Conservation (phyloP, 1,140 invertebrate genomes). For the Dendrolimus punctatus region DNA sequence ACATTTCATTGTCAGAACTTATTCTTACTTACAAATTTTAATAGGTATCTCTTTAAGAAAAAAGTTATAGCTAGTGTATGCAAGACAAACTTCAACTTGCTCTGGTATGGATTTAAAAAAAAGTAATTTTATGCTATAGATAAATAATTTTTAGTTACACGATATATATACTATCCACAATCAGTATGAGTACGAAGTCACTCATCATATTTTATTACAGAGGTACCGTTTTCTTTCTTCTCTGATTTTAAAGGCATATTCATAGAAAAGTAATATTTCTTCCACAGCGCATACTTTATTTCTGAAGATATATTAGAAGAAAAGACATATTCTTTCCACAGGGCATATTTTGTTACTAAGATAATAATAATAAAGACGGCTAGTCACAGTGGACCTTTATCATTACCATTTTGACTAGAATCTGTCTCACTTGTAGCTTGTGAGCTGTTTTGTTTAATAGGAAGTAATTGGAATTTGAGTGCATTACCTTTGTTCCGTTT, state of each 20-base stretch:
- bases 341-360: conserved; percentile 39
- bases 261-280: conserved; percentile 32
- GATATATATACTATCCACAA: too few species aligned
- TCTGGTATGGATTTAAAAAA: too few species aligned
- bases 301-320: conserved; percentile 9
- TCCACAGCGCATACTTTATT: conserved; percentile 37
- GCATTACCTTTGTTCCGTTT: conserved; percentile 72
- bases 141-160: too few species aligned
- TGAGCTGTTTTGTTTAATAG: conserved; percentile 35
- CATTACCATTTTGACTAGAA: conserved; percentile 25
- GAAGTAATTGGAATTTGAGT: conserved; percentile 74
- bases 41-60: too few species aligned
- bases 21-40: too few species aligned
- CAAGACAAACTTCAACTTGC: too few species aligned
- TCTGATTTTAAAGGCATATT: conserved; percentile 4
- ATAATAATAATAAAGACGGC: conserved; percentile 28
- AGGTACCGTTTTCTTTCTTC: conserved; percentile 4
- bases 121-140: too few species aligned
- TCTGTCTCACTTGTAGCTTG: conserved; percentile 10
- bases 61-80: too few species aligned
- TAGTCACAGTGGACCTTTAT: conserved; percentile 60
- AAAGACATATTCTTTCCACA: conserved; percentile 39
- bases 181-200: too few species aligned
- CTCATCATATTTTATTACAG: neutral
- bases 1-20: too few species aligned